Percentiles rank a stretch among this genome's conserved stretches.
These are phyloP conservation scores for Agrotis segetum DNA, from an alignment of 2,888 invertebrate genomes.

Conservation along the genomic window DNA sequence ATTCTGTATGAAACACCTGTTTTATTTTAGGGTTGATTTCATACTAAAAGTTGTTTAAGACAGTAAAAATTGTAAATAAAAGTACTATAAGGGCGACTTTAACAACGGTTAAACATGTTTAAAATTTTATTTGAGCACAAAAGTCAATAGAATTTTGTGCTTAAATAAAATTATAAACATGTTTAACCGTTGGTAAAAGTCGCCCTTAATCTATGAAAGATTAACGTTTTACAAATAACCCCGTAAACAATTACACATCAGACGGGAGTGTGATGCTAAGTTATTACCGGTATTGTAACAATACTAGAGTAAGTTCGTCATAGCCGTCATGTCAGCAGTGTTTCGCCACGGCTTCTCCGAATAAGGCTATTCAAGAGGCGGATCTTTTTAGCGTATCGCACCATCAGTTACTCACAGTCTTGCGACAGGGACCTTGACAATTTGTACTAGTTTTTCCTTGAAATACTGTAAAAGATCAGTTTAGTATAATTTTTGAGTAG, in stretches of 20 bases:
- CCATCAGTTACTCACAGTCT: constrained; percentile 72
- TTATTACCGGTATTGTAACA: constrained; percentile 41
- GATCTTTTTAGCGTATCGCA: constrained; percentile 70
- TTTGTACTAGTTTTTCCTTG: constrained; percentile 32
- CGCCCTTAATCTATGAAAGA: no score
- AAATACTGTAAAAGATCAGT: constrained; percentile 2
- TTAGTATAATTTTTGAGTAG: neutral
- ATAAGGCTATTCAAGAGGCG: constrained; percentile 80
- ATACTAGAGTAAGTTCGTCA: constrained; percentile 50
- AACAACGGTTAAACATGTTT: no score
- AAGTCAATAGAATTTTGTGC: no score
- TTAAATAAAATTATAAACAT: no score
- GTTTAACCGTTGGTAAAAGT: no score
- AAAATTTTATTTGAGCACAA: no score
- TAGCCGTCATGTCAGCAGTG: constrained; percentile 50
- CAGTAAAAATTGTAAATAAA: no score
- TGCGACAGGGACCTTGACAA: constrained; percentile 74
- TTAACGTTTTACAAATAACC: no score
- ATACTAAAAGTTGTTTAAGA: no score
- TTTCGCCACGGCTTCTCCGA: constrained; percentile 78
- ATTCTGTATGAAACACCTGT: no score
- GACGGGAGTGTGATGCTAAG: constrained; percentile 25
- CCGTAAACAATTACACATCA: constrained; percentile 11
- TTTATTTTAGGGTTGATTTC: no score
- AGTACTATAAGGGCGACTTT: no score